phyloP scores from a whole-genome alignment of 2,888 invertebrate species.

The Eustalomyia histrio region DNA sequence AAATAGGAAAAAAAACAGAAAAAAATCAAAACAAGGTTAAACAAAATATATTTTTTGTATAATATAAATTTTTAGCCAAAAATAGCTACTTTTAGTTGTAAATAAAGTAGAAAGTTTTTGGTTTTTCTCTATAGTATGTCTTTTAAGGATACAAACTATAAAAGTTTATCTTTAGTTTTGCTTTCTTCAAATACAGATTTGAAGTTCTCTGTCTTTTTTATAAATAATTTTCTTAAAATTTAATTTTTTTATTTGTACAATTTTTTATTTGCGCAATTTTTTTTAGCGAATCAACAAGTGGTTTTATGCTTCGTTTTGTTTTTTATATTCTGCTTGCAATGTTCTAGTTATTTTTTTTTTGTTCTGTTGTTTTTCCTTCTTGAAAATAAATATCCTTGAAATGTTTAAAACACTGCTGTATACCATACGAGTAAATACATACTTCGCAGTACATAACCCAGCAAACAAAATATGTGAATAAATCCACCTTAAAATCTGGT shows the following conservation, averaged over 20 bases:
- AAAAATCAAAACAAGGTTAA: conserved; percentile 31
- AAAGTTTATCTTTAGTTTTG: conserved; percentile 41
- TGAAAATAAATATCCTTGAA: conserved; percentile 53
- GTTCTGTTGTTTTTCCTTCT: conserved; percentile 8
- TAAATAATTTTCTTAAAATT: conserved; percentile 1
- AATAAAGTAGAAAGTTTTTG: conserved; percentile 28
- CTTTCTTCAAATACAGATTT: conserved; percentile 48
- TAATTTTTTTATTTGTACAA: neutral
- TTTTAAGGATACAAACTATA: neutral
- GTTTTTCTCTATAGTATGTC: neutral
- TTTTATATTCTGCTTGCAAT: conserved; percentile 1
- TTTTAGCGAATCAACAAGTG: conserved; percentile 58
- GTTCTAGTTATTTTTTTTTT: conserved; percentile 44
- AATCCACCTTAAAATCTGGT: too few relatives aligned
- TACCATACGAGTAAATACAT: neutral
- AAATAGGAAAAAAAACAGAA: conserved; percentile 17
- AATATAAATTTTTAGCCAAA: neutral
- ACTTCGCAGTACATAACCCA: neutral
- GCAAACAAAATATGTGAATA: neutral
- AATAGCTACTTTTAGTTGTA: conserved; percentile 10
- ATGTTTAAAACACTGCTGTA: conserved; percentile 47
- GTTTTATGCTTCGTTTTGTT: neutral
- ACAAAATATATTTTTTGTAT: conserved; percentile 14
- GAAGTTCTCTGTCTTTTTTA: conserved; percentile 34
- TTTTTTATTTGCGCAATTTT: conserved; percentile 16